phyloP scores from a whole-genome alignment of 2,113 vertebrate genomes.

The Corapipo altera region DNA sequence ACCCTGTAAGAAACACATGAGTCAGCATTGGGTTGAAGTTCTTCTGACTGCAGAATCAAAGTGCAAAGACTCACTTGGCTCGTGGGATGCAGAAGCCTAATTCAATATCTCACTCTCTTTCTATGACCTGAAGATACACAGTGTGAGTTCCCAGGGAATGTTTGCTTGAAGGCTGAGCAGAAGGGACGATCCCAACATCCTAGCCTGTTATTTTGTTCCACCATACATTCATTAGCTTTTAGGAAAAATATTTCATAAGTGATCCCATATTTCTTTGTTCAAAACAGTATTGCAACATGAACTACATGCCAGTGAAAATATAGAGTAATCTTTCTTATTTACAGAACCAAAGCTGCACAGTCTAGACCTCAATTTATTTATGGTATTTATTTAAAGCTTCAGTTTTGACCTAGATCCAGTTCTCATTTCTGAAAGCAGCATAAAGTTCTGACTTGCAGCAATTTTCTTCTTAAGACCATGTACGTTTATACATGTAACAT shows the following conservation, averaged over 20 bases:
- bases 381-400: conserved; percentile 29
- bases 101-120: background rate
- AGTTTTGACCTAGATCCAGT: conserved; percentile 24
- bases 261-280: background rate
- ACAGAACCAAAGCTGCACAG: background rate
- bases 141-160: background rate
- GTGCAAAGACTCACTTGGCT: background rate
- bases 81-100: background rate
- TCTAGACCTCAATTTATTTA: conserved; percentile 22
- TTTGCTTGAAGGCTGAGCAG: background rate
- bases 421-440: background rate
- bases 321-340: conserved; percentile 17
- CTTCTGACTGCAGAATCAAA: background rate
- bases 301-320: background rate
- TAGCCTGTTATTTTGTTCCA: background rate
- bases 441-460: background rate
- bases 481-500: background rate
- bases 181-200: background rate
- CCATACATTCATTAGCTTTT: background rate
- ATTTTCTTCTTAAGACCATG: background rate
- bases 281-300: background rate
- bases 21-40: background rate
- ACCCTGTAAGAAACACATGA: background rate
- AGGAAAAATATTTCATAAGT: background rate
- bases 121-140: background rate